A percentile compares a stretch with the other conserved stretches of the same genome.
phyloP scores from a whole-genome alignment of 2,113 vertebrate species.

The Serilophus lunatus region DNA sequence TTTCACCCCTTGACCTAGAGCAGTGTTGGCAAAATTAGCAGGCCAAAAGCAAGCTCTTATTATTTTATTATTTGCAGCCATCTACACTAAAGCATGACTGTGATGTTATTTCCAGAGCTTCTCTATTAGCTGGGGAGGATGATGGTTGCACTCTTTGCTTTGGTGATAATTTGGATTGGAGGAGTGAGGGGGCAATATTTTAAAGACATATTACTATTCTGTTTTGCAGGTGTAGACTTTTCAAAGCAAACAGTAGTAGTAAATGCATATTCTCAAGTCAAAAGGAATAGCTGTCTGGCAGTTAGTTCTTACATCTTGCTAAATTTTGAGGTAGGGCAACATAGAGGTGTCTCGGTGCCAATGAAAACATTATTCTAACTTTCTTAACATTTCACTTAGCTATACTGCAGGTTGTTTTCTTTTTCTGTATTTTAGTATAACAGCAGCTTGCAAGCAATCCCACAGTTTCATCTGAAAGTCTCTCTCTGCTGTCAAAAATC shows the following conservation, averaged over 20 bases:
- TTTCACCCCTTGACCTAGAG: background rate
- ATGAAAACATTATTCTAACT: background rate
- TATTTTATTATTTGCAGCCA: background rate
- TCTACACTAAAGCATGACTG: fast-evolving
- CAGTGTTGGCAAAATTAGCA: background rate
- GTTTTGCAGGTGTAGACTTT: background rate
- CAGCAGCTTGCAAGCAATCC: background rate
- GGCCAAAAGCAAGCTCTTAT: background rate
- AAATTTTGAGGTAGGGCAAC: background rate
- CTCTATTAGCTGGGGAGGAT: background rate
- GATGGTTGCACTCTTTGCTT: background rate
- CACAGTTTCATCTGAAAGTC: background rate
- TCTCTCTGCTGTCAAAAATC: background rate
- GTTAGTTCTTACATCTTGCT: background rate
- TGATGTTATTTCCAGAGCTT: background rate
- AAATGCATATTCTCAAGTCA: background rate
- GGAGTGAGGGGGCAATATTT: background rate
- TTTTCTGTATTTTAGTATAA: background rate
- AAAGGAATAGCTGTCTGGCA: background rate
- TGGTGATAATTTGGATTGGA: background rate
- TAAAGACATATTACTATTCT: background rate
- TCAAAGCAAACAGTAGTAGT: background rate
- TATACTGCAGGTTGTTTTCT: background rate
- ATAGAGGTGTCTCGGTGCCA: background rate
- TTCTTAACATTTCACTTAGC: background rate